These are phyloP conservation scores for Ornithoptera alexandrae DNA, from an alignment of 2,888 invertebrate species.

Conservation along the genomic window DNA sequence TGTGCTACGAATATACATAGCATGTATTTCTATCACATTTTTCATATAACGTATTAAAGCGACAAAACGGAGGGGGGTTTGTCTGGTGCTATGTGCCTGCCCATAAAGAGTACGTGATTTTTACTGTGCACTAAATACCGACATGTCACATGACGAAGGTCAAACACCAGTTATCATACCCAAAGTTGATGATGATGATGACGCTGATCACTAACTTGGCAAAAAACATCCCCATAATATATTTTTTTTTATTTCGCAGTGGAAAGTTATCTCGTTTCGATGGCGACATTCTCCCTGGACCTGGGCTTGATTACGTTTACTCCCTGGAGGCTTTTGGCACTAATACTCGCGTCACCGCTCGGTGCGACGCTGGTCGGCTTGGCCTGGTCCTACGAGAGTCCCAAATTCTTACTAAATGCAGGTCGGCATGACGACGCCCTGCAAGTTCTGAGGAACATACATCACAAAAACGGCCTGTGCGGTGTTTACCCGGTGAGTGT, in stretches of 20 bases:
- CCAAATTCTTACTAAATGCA: constrained; percentile 84
- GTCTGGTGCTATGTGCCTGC: too few relatives aligned
- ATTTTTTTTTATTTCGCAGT: constrained; percentile 1
- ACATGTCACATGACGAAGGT: too few relatives aligned
- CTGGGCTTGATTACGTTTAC: constrained; percentile 45
- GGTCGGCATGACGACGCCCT: constrained; percentile 81
- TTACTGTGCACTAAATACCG: too few relatives aligned
- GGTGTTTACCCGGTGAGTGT: constrained; percentile 40
- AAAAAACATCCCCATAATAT: neutral
- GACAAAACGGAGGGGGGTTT: too few relatives aligned
- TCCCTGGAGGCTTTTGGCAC: constrained; percentile 53
- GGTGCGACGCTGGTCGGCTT: constrained; percentile 77
- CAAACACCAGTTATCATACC: too few relatives aligned
- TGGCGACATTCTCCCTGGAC: constrained; percentile 43
- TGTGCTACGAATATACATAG: too few relatives aligned
- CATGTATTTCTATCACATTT: too few relatives aligned
- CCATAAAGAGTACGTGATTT: too few relatives aligned
- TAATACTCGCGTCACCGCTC: constrained; percentile 74
- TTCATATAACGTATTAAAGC: too few relatives aligned
- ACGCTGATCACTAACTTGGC: neutral
- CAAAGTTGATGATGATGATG: too few relatives aligned
- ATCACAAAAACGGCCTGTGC: constrained; percentile 69
- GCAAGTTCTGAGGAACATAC: constrained; percentile 79
- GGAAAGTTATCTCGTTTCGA: constrained; percentile 43
- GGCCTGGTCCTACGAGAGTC: constrained; percentile 83